A percentile compares a stretch with the other conserved stretches of the same genome.
Conservation (phyloP, 2,113 vertebrate species). For the Erythrolamprus reginae region DNA sequence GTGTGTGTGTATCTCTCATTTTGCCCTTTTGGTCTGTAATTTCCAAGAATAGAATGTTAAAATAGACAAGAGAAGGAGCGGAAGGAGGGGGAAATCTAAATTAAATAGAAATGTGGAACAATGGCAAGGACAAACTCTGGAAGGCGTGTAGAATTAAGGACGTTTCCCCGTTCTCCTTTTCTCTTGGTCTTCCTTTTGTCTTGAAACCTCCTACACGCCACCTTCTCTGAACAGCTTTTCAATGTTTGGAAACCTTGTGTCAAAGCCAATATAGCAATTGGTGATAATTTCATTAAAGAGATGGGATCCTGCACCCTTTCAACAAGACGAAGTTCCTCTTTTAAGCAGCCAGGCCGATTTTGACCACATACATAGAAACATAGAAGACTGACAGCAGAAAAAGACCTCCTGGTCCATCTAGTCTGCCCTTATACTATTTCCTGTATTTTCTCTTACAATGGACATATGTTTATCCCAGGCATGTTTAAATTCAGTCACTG, state of each 20-base stretch:
- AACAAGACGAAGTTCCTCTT: not conserved
- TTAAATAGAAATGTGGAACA: not conserved
- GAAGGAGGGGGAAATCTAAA: not conserved
- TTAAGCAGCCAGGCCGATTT: not conserved
- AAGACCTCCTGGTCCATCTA: too few species aligned
- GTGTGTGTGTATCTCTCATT: slow-evolving; percentile 34
- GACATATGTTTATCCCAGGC: too few species aligned
- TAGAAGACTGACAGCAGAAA: too few species aligned
- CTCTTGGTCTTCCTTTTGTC: not conserved
- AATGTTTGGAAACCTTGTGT: not conserved
- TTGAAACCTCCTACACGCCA: not conserved
- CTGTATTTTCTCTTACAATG: too few species aligned
- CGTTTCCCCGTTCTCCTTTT: not conserved
- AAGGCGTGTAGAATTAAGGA: not conserved
- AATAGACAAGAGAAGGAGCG: slow-evolving; percentile 27
- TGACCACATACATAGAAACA: not conserved
- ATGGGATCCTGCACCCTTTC: not conserved
- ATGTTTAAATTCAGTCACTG: too few species aligned
- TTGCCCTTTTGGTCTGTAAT: slow-evolving; percentile 64
- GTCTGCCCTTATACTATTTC: too few species aligned
- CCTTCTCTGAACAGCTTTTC: not conserved
- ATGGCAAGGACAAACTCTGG: not conserved
- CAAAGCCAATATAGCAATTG: not conserved
- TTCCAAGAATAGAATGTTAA: slow-evolving; percentile 66
- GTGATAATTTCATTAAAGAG: not conserved